phyloP scores from a whole-genome alignment of 2,797 vertebrate species.

The Pampus argenteus region DNA sequence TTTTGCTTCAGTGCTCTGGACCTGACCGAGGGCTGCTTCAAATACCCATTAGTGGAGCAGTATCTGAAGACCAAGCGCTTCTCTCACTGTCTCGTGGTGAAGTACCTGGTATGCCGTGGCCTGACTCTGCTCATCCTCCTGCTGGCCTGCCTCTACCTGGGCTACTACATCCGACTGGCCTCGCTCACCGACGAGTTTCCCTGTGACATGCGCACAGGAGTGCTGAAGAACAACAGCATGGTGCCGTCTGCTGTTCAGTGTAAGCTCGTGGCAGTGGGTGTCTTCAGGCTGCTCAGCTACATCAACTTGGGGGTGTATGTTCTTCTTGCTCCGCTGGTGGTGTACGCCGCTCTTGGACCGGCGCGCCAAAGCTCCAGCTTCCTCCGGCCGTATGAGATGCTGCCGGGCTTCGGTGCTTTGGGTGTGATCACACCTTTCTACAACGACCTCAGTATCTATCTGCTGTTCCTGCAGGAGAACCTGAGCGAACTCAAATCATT shows the following conservation, averaged over 20 bases:
- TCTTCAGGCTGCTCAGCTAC: conserved; percentile 94
- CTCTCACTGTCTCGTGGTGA: conserved; percentile 85
- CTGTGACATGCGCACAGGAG: conserved; percentile 90
- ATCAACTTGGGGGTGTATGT: conserved; percentile 91
- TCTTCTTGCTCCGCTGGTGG: conserved; percentile 86
- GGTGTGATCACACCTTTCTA: conserved; percentile 86
- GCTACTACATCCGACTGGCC: conserved; percentile 93
- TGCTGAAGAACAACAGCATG: conserved; percentile 87
- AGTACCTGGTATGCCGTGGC: conserved; percentile 89
- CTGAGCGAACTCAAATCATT: conserved; percentile 95
- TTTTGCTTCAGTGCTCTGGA: conserved; percentile 86
- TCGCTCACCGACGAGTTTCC: conserved; percentile 92
- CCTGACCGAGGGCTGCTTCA: conserved; percentile 90
- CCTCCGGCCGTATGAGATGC: conserved; percentile 91
- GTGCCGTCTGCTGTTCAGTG: conserved; percentile 90
- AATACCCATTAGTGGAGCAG: conserved; percentile 95
- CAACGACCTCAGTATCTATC: conserved; percentile 94
- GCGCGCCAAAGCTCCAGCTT: conserved; percentile 85
- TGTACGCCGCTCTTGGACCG: conserved; percentile 88
- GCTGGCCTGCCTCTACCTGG: conserved; percentile 88
- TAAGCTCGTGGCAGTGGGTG: conserved; percentile 93
- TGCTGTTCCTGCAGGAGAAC: conserved; percentile 95
- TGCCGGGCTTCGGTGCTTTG: conserved; percentile 91
- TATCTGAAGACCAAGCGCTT: conserved; percentile 93
- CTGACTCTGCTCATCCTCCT: conserved; percentile 88